phyloP scores from a whole-genome alignment of 2,797 vertebrate genomes.

The Phoxinus dragarum region DNA sequence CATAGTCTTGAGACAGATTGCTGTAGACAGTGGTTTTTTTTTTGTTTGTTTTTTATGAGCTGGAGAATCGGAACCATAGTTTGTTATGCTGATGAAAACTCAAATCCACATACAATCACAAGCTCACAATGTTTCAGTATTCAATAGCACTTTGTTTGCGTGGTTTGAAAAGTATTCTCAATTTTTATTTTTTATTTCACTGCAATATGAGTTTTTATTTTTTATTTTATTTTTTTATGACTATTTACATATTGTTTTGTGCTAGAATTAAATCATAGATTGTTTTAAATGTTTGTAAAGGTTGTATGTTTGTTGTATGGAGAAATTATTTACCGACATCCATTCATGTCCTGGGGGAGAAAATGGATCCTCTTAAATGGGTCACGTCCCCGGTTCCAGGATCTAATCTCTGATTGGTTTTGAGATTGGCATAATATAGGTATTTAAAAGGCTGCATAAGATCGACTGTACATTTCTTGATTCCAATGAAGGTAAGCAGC shows the following conservation, averaged over 20 bases:
- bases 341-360: not conserved
- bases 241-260: not conserved
- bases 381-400: not conserved
- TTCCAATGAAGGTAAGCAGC: conserved; percentile 10
- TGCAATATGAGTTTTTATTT: not conserved
- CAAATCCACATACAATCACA: not conserved
- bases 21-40: not conserved
- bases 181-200: not conserved
- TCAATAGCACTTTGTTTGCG: not conserved
- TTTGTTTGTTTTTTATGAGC: not conserved
- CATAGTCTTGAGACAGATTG: not conserved
- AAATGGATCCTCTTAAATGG: conserved; percentile 19
- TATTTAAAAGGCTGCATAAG: conserved; percentile 7
- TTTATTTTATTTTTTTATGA: not conserved
- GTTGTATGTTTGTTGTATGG: not conserved
- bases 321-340: not conserved
- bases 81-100: not conserved
- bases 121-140: not conserved
- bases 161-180: not conserved
- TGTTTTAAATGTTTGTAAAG: not conserved
- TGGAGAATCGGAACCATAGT: not conserved
- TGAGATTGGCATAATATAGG: not conserved
- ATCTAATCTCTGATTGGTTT: conserved; percentile 38
- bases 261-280: not conserved
- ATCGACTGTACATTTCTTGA: not conserved